Percentiles rank a stretch among this genome's conserved stretches.
Evolutionary conservation across 2,888 invertebrate genomes (phyloP).

Genomic region (Cephus pulcher): DNA sequence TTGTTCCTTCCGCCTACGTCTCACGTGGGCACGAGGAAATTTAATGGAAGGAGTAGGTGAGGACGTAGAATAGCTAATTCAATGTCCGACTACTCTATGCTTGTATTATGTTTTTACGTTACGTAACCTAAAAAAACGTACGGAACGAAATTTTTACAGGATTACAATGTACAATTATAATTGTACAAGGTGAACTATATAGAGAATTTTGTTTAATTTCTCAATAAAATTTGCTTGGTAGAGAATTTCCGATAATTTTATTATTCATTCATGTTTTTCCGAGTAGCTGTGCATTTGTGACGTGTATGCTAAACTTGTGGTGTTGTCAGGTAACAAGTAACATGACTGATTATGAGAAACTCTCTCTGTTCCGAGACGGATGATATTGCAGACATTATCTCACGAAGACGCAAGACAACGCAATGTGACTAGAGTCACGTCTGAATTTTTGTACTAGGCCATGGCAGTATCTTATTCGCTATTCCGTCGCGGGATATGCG

Average conservation of each 20-base stretch:
- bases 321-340: background rate
- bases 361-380: background rate
- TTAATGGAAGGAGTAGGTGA: background rate
- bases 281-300: background rate
- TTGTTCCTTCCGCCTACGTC: background rate
- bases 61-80: background rate
- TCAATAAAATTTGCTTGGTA: background rate
- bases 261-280: background rate
- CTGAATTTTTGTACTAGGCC: slow-evolving; percentile 35
- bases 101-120: background rate
- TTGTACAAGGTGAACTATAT: background rate
- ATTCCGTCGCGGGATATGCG: slow-evolving; percentile 10
- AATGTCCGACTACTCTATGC: background rate
- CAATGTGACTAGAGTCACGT: slow-evolving; percentile 31
- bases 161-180: no score
- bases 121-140: background rate
- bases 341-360: background rate
- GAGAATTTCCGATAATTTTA: background rate
- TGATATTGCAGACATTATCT: background rate
- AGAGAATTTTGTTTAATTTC: background rate
- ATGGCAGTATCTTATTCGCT: slow-evolving; percentile 2
- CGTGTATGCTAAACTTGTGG: background rate
- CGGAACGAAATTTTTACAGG: background rate
- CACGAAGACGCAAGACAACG: background rate
- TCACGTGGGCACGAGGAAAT: background rate